Evolutionary conservation across 2,888 invertebrate species (phyloP).

Genomic region (Drosophila colorata): DNA sequence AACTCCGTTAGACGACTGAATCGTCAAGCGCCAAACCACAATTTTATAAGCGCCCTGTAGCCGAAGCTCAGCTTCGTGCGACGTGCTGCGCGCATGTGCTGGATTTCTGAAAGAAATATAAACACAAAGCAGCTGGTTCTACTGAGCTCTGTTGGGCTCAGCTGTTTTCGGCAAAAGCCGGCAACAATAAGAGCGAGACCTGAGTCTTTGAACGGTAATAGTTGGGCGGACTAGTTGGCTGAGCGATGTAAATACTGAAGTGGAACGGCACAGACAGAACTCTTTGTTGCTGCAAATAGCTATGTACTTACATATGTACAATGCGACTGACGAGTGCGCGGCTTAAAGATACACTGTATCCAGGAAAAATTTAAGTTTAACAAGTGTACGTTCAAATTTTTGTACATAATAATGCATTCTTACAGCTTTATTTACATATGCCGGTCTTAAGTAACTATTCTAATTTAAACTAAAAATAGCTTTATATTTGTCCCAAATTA

Average conservation of each 20-base stretch:
- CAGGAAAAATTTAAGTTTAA: neutral
- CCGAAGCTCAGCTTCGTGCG: slow-evolving; percentile 67
- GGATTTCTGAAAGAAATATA: slow-evolving; percentile 58
- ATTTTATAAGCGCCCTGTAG: slow-evolving; percentile 61
- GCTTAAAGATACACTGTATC: neutral
- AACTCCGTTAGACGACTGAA: slow-evolving; percentile 79
- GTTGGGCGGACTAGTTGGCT: slow-evolving; percentile 26
- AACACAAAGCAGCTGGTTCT: slow-evolving; percentile 73
- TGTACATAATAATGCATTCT: neutral
- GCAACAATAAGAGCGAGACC: slow-evolving; percentile 66
- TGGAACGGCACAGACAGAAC: slow-evolving; percentile 31
- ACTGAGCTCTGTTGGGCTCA: slow-evolving; percentile 39
- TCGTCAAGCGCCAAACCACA: slow-evolving; percentile 54
- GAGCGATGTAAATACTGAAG: slow-evolving; percentile 35
- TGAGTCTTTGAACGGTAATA: slow-evolving; percentile 18
- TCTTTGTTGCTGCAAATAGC: neutral
- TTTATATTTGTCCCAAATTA: too few species aligned
- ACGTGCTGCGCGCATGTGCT: slow-evolving; percentile 55
- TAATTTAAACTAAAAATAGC: neutral
- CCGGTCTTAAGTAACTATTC: too few species aligned
- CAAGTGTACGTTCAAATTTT: neutral
- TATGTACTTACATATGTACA: neutral
- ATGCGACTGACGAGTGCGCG: too few species aligned
- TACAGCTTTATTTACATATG: too few species aligned
- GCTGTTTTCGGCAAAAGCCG: slow-evolving; percentile 72